Percentiles rank a stretch among this genome's conserved stretches.
phyloP scores from a whole-genome alignment of 2,797 vertebrate genomes.

The Phyllotis vaccarum region DNA sequence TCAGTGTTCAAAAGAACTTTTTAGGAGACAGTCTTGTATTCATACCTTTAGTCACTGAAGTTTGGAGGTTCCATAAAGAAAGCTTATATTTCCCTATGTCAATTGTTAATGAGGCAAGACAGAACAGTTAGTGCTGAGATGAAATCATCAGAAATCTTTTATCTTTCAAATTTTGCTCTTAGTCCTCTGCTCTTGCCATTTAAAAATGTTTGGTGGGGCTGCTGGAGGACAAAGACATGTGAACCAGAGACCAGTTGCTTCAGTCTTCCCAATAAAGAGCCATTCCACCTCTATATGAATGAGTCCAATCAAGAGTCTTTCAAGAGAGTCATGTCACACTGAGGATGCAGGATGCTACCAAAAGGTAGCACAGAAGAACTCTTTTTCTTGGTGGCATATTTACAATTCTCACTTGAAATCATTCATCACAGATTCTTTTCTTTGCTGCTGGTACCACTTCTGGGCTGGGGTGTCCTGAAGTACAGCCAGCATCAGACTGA shows the following conservation, averaged over 20 bases:
- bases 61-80: conserved; percentile 17
- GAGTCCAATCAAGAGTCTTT: not conserved
- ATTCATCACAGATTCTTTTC: not conserved
- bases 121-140: not conserved
- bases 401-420: conserved; percentile 15
- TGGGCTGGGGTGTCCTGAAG: not conserved
- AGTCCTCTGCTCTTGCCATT: not conserved
- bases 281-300: not conserved
- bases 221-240: not conserved
- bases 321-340: not conserved
- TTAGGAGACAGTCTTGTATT: not conserved
- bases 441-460: not conserved
- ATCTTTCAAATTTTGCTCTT: not conserved
- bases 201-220: not conserved
- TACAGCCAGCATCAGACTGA: conserved; percentile 12
- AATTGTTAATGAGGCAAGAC: not conserved
- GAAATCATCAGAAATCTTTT: not conserved
- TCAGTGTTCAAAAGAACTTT: conserved; percentile 16
- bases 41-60: not conserved
- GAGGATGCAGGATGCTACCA: no score
- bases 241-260: not conserved
- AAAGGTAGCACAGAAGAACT: not conserved
- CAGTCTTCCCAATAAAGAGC: not conserved
- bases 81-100: conserved; percentile 12
- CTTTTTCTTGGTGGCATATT: not conserved